Conservation (phyloP, 2,113 vertebrate genomes). For the Lamprotornis superbus region DNA sequence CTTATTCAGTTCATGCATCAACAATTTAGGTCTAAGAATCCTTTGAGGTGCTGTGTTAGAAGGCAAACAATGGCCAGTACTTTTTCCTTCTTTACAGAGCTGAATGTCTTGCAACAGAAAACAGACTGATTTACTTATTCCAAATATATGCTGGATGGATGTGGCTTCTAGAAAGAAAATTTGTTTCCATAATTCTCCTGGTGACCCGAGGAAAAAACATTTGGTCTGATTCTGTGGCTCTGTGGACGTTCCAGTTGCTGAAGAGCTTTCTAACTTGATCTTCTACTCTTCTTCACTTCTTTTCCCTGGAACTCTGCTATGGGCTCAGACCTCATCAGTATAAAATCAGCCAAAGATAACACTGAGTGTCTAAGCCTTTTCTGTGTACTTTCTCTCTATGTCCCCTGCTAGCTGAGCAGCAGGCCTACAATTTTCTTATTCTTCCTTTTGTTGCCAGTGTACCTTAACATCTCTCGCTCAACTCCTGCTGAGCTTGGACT, state of each 20-base stretch:
- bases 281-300: not conserved
- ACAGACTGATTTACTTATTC: not conserved
- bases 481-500: not conserved
- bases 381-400: not conserved
- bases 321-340: not conserved
- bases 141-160: not conserved
- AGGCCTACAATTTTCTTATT: not conserved
- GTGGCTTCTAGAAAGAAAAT: not conserved
- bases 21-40: not conserved
- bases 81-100: not conserved
- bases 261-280: not conserved
- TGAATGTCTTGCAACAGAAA: not conserved
- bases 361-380: not conserved
- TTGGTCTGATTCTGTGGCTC: not conserved
- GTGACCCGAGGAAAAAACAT: not conserved
- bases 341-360: not conserved
- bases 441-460: not conserved
- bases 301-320: not conserved
- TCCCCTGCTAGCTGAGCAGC: not conserved
- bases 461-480: not conserved
- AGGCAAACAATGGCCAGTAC: not conserved
- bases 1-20: not conserved
- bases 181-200: not conserved
- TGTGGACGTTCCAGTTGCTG: accelerated
- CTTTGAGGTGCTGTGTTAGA: not conserved